A percentile compares a stretch with the other conserved stretches of the same genome.
Evolutionary conservation across 2,888 invertebrate genomes (phyloP).

Genomic region (Xestia ashworthii): DNA sequence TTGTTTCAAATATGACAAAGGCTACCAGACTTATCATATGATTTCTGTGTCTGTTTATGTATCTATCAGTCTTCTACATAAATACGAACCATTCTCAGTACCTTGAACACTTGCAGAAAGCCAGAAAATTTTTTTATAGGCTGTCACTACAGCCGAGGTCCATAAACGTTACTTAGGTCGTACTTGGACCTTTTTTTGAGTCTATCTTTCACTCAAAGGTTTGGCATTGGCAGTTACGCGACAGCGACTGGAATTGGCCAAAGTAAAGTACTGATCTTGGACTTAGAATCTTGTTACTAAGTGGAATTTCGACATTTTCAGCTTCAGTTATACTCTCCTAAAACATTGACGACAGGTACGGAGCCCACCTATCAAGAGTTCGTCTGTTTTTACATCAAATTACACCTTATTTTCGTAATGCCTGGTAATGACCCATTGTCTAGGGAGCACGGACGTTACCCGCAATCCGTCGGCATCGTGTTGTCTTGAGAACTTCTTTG

Average conservation of each 20-base stretch:
- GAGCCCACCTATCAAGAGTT: slow-evolving; percentile 27
- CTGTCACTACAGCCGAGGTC: not conserved
- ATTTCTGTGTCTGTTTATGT: not conserved
- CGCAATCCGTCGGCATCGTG: slow-evolving; percentile 50
- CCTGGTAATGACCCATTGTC: slow-evolving; percentile 67
- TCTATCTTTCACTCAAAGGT: not conserved
- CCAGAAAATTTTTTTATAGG: not conserved
- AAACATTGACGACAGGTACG: slow-evolving; percentile 19
- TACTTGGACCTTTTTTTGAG: not conserved
- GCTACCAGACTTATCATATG: not conserved
- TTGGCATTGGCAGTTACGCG: not conserved
- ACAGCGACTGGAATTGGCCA: not conserved
- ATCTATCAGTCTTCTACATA: not conserved
- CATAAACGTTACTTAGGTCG: not conserved
- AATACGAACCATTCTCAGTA: not conserved
- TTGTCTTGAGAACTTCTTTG: slow-evolving; percentile 58
- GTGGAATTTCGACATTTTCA: not conserved
- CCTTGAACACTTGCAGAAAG: not conserved
- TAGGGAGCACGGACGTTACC: slow-evolving; percentile 55
- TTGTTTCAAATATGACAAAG: not conserved
- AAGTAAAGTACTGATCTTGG: not conserved
- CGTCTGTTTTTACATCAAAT: slow-evolving; percentile 64
- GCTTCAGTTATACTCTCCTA: not conserved
- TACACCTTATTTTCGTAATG: slow-evolving; percentile 70
- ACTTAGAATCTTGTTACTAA: not conserved